These are phyloP conservation scores for Spodoptera litura DNA, from an alignment of 1,140 invertebrate genomes.

Conservation along the genomic window DNA sequence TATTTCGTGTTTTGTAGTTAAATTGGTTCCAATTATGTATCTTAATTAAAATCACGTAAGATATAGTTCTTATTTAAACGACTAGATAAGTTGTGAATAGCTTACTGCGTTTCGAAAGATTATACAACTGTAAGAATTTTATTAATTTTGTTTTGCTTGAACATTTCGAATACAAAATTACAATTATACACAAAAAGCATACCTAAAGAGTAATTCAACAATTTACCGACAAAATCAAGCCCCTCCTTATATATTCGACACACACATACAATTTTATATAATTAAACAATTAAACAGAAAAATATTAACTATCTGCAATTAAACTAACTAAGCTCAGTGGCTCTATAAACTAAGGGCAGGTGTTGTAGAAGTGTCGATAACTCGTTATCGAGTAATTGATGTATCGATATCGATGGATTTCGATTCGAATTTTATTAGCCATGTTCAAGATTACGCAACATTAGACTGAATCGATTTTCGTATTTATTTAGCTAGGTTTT, in stretches of 20 bases:
- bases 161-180: too few species aligned
- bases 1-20: too few species aligned
- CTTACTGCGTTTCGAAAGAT: too few species aligned
- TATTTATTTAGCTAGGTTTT: constrained; percentile 29
- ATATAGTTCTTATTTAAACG: too few species aligned
- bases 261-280: constrained; percentile 42
- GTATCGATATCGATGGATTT: constrained; percentile 51
- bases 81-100: too few species aligned
- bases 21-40: too few species aligned
- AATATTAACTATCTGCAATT: constrained; percentile 56
- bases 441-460: constrained; percentile 39
- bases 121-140: too few species aligned
- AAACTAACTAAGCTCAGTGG: constrained; percentile 48
- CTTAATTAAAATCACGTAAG: too few species aligned
- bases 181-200: neutral
- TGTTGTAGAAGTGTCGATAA: constrained; percentile 58
- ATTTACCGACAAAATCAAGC: neutral
- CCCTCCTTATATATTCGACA: neutral
- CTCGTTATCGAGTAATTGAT: constrained; percentile 62
- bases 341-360: constrained; percentile 62
- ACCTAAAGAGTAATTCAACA: neutral
- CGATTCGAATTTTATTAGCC: constrained; percentile 41
- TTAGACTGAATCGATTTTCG: constrained; percentile 30
- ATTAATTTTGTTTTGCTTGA: too few species aligned
- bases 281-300: constrained; percentile 57